phyloP scores from a whole-genome alignment of 2,113 vertebrate genomes.

The Galbula dea region DNA sequence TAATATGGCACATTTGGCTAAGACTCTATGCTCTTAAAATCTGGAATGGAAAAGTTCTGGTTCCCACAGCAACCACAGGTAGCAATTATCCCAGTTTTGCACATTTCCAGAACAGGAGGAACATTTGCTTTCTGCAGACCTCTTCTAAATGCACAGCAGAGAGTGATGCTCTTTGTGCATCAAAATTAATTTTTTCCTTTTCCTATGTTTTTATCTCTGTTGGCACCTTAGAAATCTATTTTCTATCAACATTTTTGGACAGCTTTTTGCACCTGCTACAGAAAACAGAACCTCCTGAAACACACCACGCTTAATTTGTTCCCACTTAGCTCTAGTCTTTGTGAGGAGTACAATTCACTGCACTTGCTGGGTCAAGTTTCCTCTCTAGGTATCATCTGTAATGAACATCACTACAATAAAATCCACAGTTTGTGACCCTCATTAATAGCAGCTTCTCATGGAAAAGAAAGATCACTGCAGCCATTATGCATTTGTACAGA shows the following conservation, averaged over 20 bases:
- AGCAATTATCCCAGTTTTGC: conserved; percentile 56
- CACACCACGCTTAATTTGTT: conserved; percentile 49
- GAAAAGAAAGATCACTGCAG: conserved; percentile 32
- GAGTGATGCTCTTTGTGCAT: neutral
- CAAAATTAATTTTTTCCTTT: neutral
- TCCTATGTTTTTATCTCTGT: neutral
- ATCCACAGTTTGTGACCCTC: conserved; percentile 61
- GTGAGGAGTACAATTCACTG: conserved; percentile 46
- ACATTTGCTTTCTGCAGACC: conserved; percentile 14
- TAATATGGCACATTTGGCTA: conserved; percentile 12
- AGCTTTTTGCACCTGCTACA: neutral
- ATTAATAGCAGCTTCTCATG: conserved; percentile 38
- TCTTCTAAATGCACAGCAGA: neutral
- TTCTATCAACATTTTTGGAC: neutral
- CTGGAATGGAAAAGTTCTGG: conserved; percentile 49
- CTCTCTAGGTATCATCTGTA: conserved; percentile 37
- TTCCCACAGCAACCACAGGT: conserved; percentile 71
- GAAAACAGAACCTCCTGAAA: conserved; percentile 9
- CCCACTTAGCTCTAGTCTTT: conserved; percentile 50
- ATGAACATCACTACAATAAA: conserved; percentile 58
- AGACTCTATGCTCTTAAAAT: conserved; percentile 14
- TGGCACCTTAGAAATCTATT: neutral
- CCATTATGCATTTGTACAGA: conserved; percentile 14
- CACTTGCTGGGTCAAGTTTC: conserved; percentile 2
- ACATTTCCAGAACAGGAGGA: conserved; percentile 28